phyloP scores from a whole-genome alignment of 2,888 invertebrate species.

The Chorisops tibialis region DNA sequence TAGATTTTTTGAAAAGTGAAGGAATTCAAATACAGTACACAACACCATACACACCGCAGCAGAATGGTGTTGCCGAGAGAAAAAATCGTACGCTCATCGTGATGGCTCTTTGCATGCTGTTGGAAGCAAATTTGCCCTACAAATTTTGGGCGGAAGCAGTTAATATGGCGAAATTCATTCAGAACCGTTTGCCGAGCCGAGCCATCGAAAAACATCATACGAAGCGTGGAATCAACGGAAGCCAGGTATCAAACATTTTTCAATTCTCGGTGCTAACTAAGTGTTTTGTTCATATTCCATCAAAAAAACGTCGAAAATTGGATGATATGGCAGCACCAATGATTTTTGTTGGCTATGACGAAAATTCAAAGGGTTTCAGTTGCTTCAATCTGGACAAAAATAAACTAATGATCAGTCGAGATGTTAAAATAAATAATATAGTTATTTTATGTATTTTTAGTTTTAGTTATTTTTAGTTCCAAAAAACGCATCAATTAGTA shows the following conservation, averaged over 20 bases:
- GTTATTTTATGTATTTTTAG: too few species aligned
- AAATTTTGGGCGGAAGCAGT: too few species aligned
- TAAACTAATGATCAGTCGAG: background rate
- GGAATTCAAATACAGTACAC: too few species aligned
- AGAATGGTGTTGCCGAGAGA: too few species aligned
- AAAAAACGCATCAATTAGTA: too few species aligned
- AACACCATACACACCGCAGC: too few species aligned
- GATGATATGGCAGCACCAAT: conserved; percentile 27
- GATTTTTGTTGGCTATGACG: background rate
- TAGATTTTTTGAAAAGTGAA: too few species aligned
- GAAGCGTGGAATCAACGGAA: background rate
- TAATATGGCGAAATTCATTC: conserved; percentile 15
- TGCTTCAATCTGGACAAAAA: background rate
- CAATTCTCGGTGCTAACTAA: conserved; percentile 24
- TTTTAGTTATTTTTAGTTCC: too few species aligned
- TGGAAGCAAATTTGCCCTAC: too few species aligned
- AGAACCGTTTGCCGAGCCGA: background rate
- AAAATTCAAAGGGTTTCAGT: background rate
- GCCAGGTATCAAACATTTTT: background rate
- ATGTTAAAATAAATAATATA: too few species aligned
- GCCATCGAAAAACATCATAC: background rate
- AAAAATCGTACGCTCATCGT: too few species aligned
- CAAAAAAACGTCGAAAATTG: conserved; percentile 33
- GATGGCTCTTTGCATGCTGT: too few species aligned
- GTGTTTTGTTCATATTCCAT: conserved; percentile 34